These are phyloP conservation scores for Drosophila lowei DNA, from an alignment of 1,140 invertebrate species.

Conservation along the genomic window DNA sequence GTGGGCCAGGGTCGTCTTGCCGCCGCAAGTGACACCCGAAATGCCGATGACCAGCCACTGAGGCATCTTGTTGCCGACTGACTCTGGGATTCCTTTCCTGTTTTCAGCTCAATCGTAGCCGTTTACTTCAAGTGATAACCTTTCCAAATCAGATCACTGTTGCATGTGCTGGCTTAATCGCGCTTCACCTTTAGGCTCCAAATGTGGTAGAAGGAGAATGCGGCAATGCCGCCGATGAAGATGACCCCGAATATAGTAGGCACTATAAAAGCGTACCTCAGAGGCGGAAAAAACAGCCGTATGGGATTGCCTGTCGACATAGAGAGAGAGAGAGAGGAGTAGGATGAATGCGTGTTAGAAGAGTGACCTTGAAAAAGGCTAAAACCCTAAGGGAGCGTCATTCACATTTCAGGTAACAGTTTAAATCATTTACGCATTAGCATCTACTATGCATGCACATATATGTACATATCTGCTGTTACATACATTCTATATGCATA, in stretches of 20 bases:
- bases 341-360: constrained; percentile 1
- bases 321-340: constrained; percentile 10
- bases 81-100: constrained; percentile 21
- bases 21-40: constrained; percentile 90
- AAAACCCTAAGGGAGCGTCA: constrained; percentile 14
- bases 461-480: not conserved
- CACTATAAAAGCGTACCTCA: constrained; percentile 85
- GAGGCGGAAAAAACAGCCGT: constrained; percentile 85
- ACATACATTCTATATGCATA: too few species aligned
- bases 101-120: constrained; percentile 20
- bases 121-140: constrained; percentile 22
- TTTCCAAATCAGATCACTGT: not conserved
- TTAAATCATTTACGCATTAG: constrained; percentile 1
- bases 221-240: constrained; percentile 87
- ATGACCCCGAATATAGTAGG: constrained; percentile 86
- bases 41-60: constrained; percentile 89
- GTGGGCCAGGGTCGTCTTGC: constrained; percentile 90
- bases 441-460: not conserved
- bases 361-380: constrained; percentile 42
- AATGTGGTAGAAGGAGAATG: constrained; percentile 87
- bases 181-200: constrained; percentile 68
- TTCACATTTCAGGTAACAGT: constrained; percentile 36
- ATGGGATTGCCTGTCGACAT: constrained; percentile 84
- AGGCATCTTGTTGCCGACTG: constrained; percentile 70
- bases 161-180: constrained; percentile 24